These are phyloP conservation scores for Megastigmus dorsalis DNA, from an alignment of 2,888 invertebrate species.

Conservation along the genomic window DNA sequence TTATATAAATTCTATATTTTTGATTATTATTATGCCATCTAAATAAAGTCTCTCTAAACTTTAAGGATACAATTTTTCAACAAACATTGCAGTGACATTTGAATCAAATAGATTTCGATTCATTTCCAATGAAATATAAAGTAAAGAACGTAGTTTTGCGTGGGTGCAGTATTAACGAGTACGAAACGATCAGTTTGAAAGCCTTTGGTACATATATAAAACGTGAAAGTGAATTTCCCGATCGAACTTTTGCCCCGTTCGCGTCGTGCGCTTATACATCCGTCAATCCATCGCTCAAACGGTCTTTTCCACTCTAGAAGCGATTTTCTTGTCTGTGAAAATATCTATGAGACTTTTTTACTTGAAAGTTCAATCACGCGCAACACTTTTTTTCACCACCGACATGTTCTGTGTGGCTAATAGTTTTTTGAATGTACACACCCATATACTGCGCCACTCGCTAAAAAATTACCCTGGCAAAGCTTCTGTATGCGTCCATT, in stretches of 20 bases:
- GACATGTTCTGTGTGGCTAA: slow-evolving; percentile 17
- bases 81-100: too few species aligned
- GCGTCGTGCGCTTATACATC: slow-evolving; percentile 47
- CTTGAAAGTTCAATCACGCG: slow-evolving; percentile 34
- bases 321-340: slow-evolving; percentile 49
- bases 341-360: slow-evolving; percentile 41
- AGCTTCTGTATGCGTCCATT: too few species aligned
- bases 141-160: slow-evolving; percentile 6
- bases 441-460: too few species aligned
- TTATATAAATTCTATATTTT: not conserved
- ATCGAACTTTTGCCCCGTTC: slow-evolving; percentile 38
- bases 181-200: slow-evolving; percentile 47
- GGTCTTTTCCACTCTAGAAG: slow-evolving; percentile 43
- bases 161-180: not conserved
- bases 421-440: slow-evolving; percentile 25
- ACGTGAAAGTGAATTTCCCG: slow-evolving; percentile 46
- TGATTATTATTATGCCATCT: not conserved
- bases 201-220: slow-evolving; percentile 44
- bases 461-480: too few species aligned
- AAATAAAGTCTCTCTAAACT: too few species aligned
- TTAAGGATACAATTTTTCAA: too few species aligned
- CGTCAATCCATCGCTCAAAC: slow-evolving; percentile 52
- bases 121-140: slow-evolving; percentile 26
- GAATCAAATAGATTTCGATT: too few species aligned
- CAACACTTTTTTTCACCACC: slow-evolving; percentile 17